phyloP scores from a whole-genome alignment of 37 sponge, comb jelly and placozoan species.

The Chondrilla cf. caribensis region DNA sequence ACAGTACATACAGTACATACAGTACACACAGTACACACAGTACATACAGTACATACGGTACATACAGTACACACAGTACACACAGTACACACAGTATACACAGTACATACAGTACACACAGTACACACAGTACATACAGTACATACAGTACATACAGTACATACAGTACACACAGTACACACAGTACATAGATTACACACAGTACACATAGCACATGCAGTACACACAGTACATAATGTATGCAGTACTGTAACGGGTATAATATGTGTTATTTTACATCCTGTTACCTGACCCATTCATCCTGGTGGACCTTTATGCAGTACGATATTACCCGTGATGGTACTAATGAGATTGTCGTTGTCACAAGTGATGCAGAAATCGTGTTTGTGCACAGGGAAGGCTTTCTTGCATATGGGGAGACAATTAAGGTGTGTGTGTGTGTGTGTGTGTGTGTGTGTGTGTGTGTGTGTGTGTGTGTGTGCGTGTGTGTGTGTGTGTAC shows the following conservation, averaged over 20 bases:
- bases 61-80: too few species aligned
- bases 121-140: too few species aligned
- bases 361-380: conserved; percentile 69
- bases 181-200: too few species aligned
- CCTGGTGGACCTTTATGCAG: conserved; percentile 9
- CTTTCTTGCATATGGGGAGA: conserved; percentile 58
- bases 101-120: too few species aligned
- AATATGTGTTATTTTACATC: neutral
- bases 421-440: conserved; percentile 54
- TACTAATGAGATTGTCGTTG: conserved; percentile 45
- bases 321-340: conserved; percentile 70
- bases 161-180: too few species aligned
- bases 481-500: conserved; percentile 11
- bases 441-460: neutral
- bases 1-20: too few species aligned
- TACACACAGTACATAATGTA: neutral
- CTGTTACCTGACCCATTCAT: neutral
- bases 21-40: too few species aligned
- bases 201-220: too few species aligned
- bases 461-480: conserved; percentile 23
- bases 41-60: too few species aligned
- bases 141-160: too few species aligned
- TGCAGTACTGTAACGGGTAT: neutral
- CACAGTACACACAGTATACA: too few species aligned
- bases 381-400: conserved; percentile 54